Base-by-base conservation (phyloP, 2,888 invertebrate genomes). In the Macrophya annulata region DNA sequence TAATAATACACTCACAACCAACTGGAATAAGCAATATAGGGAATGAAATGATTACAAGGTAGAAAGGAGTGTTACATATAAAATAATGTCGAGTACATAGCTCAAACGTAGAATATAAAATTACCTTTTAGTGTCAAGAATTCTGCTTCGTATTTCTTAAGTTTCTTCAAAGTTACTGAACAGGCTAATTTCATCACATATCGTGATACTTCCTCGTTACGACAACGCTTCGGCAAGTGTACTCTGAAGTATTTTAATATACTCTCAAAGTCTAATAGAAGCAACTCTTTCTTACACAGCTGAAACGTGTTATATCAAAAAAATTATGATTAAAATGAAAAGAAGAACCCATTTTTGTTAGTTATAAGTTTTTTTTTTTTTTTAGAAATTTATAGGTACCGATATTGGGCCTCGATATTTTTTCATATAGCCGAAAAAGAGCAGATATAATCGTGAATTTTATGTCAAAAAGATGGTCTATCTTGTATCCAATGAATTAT, bases 181-280 rank as follows among this genome's bases (percentile, higher is more conserved):
- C 98, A 98, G 5, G 99, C 99, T 88, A 97, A 95, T 93, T 98
- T 97, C 94, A 99, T 97, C 10, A 99, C 95, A 88, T 97, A 97
- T 74, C 97, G 96, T 0, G 99, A 98, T 17, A 97, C 96, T 90
- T 98, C 98, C 92, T 99, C 98, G 17, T 97, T 97, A 83, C 99
- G 96, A 92, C 99, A 99, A 91, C 98, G 98, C 94, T 99, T 99
- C 65, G 99, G 99, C 89, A 99, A 95, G 17, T 98, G 97, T 2
- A 99, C 99, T 86, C 99, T 96, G 93, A 99, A 99, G 94, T 99
- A 99, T 93, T 99, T 99, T 88, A 99, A 95, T 86, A 99, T 97
- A 25, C 99, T 99, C 94, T 99, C 99, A 92, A 99, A 99, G 94
- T 99, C 99, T 88, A 99, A 95, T 87, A 97, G 96, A 85, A 99